These are phyloP conservation scores for Atherinomorus stipes DNA, from an alignment of 2,113 vertebrate species.

Conservation along the genomic window DNA sequence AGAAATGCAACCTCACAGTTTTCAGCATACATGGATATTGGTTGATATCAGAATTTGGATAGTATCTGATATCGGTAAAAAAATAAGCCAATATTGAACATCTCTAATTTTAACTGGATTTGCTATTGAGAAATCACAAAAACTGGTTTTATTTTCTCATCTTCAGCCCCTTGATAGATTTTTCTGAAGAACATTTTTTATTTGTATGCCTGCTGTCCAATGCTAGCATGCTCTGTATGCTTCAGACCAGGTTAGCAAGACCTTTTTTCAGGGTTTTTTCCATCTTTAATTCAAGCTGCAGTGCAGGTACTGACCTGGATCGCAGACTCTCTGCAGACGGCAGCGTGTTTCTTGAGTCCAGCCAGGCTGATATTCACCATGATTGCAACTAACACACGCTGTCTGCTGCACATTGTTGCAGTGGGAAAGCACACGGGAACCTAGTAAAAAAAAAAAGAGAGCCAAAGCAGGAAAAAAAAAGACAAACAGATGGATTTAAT, in stretches of 20 bases:
- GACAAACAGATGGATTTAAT: constrained; percentile 19
- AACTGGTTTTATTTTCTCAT: background rate
- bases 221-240: too few species aligned
- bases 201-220: background rate
- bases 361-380: constrained; percentile 88
- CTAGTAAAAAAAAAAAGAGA: constrained; percentile 65
- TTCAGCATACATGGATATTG: too few species aligned
- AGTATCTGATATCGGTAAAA: too few species aligned
- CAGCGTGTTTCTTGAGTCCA: constrained; percentile 89
- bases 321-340: constrained; percentile 89
- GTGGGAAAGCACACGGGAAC: constrained; percentile 81
- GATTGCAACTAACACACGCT: constrained; percentile 82
- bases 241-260: background rate
- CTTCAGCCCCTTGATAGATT: background rate
- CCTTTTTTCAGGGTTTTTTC: background rate
- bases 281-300: background rate
- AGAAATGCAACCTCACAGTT: too few species aligned
- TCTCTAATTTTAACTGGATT: too few species aligned
- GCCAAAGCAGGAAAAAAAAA: background rate
- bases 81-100: too few species aligned
- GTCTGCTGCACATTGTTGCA: constrained; percentile 84
- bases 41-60: too few species aligned
- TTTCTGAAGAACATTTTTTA: background rate
- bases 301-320: constrained; percentile 84
- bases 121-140: background rate